Evolutionary conservation across 1,140 invertebrate genomes (phyloP).

Genomic region (Eubasilissa regina): DNA sequence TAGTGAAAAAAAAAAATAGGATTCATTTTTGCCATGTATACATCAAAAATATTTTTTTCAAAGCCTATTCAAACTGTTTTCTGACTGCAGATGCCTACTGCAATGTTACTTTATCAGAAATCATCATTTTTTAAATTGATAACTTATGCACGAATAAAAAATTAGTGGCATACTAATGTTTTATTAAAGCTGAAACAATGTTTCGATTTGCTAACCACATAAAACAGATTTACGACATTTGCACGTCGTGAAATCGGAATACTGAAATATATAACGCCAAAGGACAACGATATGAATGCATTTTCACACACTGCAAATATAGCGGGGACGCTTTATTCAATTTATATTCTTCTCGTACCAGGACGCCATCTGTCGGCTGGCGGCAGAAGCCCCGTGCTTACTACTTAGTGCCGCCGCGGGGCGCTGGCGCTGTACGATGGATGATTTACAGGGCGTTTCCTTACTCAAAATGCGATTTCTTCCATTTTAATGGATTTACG

Average conservation of each 20-base stretch:
- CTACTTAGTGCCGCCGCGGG: not conserved
- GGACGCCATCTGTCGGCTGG: constrained; percentile 30
- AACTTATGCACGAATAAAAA: no score
- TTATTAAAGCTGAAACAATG: no score
- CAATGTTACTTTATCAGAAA: no score
- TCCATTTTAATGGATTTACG: constrained; percentile 19
- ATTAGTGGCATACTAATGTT: no score
- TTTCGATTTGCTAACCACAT: no score
- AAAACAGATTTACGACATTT: not conserved
- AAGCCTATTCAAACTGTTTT: no score
- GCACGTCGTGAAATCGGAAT: not conserved
- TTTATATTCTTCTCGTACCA: constrained; percentile 22
- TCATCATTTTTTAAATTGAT: no score
- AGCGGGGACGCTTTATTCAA: constrained; percentile 27
- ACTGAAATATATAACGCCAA: constrained; percentile 9
- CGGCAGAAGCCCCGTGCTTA: not conserved
- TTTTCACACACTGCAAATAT: not conserved
- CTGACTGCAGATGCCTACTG: no score
- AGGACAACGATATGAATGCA: not conserved
- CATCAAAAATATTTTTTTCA: no score
- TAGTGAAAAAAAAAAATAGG: no score
- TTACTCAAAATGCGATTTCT: constrained; percentile 37
- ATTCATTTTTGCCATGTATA: no score
- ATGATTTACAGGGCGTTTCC: constrained; percentile 29
- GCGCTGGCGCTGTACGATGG: constrained; percentile 18